phyloP scores from a whole-genome alignment of 2,888 invertebrate genomes.

The Brachyopa scutellaris region DNA sequence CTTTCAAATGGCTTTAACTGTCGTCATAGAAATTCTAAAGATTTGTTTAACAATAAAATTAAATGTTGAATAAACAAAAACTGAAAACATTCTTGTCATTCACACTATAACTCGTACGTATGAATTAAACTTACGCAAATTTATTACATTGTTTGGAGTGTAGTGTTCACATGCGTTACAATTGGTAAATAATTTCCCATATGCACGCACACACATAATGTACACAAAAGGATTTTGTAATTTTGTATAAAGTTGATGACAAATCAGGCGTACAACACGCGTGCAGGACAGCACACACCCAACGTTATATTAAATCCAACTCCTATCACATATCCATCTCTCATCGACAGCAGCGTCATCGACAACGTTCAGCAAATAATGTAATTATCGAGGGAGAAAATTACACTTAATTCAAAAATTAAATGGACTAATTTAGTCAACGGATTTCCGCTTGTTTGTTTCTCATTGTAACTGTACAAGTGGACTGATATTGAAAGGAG shows the following conservation, averaged over 20 bases:
- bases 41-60: too few relatives aligned
- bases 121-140: neutral
- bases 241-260: constrained; percentile 41
- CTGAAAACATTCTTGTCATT: constrained; percentile 1
- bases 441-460: constrained; percentile 68
- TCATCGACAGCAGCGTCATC: neutral
- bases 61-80: too few relatives aligned
- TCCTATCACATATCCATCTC: constrained; percentile 15
- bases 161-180: constrained; percentile 16
- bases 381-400: constrained; percentile 57
- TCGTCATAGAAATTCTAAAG: too few relatives aligned
- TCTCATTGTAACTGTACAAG: constrained; percentile 17
- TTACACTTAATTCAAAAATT: constrained; percentile 62
- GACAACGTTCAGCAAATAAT: constrained; percentile 42
- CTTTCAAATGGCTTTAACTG: too few relatives aligned
- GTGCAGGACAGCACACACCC: constrained; percentile 27
- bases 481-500: neutral
- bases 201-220: neutral
- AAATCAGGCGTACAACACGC: constrained; percentile 46
- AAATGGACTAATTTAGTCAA: constrained; percentile 67
- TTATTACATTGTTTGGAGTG: constrained; percentile 23
- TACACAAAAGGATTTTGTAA: constrained; percentile 51
- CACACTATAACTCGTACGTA: constrained; percentile 8
- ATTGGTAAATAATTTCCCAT: constrained; percentile 23
- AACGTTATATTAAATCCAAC: neutral